Percentiles rank a stretch among this genome's conserved stretches.
Evolutionary conservation across 2,113 vertebrate genomes (phyloP).

Genomic region (Camelus bactrianus): DNA sequence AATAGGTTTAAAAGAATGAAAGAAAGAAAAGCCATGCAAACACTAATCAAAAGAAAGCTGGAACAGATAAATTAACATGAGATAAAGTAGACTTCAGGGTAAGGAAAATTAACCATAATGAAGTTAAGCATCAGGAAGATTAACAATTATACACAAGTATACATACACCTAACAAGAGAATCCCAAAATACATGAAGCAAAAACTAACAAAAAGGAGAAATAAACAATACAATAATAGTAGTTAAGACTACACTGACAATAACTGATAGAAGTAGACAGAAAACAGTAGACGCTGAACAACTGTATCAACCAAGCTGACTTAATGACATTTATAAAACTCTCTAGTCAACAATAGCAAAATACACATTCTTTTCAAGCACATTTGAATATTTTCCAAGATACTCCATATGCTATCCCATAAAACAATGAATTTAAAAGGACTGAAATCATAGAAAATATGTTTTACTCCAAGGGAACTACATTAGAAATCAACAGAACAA

Average conservation of each 20-base stretch:
- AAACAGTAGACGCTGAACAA: neutral
- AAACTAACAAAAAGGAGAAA: neutral
- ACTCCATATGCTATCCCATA: neutral
- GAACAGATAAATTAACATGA: neutral
- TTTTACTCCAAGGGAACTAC: slow-evolving; percentile 11
- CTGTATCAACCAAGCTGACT: neutral
- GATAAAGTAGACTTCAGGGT: neutral
- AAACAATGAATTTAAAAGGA: neutral
- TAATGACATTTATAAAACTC: neutral
- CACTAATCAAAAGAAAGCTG: neutral
- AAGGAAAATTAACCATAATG: neutral
- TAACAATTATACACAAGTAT: neutral
- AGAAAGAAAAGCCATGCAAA: neutral
- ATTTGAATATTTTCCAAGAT: neutral
- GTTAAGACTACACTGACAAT: neutral
- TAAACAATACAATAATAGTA: neutral
- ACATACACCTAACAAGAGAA: neutral
- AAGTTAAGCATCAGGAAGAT: neutral
- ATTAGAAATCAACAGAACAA: neutral
- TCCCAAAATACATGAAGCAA: neutral
- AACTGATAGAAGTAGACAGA: neutral
- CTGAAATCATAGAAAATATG: neutral
- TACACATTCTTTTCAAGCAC: neutral
- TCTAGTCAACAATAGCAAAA: neutral
- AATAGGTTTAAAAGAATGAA: neutral